Percentiles rank a stretch among this genome's conserved stretches.
Conservation (phyloP, 2,113 vertebrate species). For the Merops nubicus region DNA sequence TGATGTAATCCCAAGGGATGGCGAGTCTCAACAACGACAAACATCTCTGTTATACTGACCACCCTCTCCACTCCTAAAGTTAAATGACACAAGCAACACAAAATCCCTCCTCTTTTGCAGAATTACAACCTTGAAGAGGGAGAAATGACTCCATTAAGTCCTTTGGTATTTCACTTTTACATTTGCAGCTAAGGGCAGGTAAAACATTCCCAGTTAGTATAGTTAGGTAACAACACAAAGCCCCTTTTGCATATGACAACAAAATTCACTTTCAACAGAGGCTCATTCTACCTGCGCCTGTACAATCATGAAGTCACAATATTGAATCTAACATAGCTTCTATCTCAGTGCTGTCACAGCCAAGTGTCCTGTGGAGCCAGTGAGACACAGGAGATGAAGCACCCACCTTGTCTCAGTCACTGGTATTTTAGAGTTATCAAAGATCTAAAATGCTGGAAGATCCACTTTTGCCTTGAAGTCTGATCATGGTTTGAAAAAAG, state of each 20-base stretch:
- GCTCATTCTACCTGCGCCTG: background rate
- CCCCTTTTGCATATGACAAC: background rate
- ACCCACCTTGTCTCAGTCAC: background rate
- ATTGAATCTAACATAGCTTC: background rate
- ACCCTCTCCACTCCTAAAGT: background rate
- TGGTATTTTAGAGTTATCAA: background rate
- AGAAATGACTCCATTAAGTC: background rate
- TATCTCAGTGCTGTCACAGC: background rate
- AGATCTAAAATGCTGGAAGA: background rate
- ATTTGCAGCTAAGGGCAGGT: background rate
- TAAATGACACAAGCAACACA: background rate
- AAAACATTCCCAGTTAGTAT: background rate
- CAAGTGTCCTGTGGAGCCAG: background rate
- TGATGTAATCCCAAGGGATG: background rate
- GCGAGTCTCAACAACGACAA: background rate
- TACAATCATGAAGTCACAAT: background rate
- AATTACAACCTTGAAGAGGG: background rate
- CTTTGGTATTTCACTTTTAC: background rate
- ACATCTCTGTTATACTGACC: background rate
- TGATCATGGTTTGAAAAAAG: background rate
- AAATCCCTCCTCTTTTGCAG: background rate
- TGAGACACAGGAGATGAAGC: background rate
- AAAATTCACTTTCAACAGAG: background rate
- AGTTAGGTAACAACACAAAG: background rate
- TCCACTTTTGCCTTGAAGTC: background rate